phyloP scores from a whole-genome alignment of 1,140 invertebrate species.

The Neodiprion virginianus region DNA sequence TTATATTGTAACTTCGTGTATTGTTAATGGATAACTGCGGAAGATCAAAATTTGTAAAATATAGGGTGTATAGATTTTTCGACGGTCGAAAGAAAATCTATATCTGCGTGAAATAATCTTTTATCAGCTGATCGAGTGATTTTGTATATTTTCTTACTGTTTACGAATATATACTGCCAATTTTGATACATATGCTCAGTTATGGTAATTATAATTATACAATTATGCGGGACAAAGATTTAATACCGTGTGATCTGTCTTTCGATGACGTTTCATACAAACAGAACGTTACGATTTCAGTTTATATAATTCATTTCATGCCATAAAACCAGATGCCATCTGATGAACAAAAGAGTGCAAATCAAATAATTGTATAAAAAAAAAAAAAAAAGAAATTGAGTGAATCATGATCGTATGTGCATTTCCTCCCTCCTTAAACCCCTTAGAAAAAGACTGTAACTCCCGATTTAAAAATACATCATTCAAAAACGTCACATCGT shows the following conservation, averaged over 20 bases:
- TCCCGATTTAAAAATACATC: slow-evolving; percentile 14
- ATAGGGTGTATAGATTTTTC: slow-evolving; percentile 11
- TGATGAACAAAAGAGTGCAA: slow-evolving; percentile 33
- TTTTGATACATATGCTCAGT: slow-evolving; percentile 6
- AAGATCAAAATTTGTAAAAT: slow-evolving; percentile 11
- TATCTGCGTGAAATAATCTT: no score
- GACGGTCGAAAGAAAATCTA: neutral
- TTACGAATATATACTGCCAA: neutral
- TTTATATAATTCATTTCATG: neutral
- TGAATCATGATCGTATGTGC: slow-evolving; percentile 12
- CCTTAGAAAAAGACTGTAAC: slow-evolving; percentile 8
- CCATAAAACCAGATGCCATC: slow-evolving; percentile 9
- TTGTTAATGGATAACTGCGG: slow-evolving; percentile 32
- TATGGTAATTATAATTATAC: neutral
- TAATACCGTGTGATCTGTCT: neutral
- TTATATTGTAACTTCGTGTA: slow-evolving; percentile 26
- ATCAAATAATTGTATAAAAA: slow-evolving; percentile 44
- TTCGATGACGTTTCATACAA: neutral
- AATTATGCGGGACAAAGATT: neutral
- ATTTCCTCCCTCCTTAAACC: slow-evolving; percentile 13
- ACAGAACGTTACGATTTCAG: no score
- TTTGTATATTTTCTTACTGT: slow-evolving; percentile 14
- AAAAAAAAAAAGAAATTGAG: slow-evolving; percentile 14
- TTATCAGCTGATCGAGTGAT: neutral
- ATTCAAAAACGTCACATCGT: slow-evolving; percentile 12